phyloP scores from a whole-genome alignment of 2,888 invertebrate species.

The Deilephila elpenor region DNA sequence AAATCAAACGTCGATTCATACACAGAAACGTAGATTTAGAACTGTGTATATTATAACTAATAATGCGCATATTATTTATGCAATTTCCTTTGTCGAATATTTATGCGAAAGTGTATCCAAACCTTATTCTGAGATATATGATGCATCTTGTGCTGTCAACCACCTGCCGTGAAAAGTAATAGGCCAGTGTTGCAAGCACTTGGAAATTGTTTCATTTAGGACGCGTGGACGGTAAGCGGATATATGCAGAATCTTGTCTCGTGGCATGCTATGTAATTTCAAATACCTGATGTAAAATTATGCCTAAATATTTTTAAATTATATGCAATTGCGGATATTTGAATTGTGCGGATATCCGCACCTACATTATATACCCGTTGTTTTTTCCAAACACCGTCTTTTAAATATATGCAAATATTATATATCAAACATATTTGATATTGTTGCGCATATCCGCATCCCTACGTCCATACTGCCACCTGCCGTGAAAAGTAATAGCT shows the following conservation, averaged over 20 bases:
- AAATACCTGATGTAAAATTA: too few relatives aligned
- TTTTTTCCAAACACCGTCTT: too few relatives aligned
- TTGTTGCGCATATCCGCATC: background rate
- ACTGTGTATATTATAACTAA: too few relatives aligned
- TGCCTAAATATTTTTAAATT: background rate
- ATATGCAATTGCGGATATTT: background rate
- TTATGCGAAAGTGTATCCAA: background rate
- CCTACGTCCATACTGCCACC: constrained; percentile 28
- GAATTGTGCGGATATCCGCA: background rate
- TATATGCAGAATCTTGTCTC: too few relatives aligned
- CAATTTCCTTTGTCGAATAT: background rate
- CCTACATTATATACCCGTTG: background rate
- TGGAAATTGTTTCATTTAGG: background rate
- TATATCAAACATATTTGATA: background rate
- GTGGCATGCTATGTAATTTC: too few relatives aligned
- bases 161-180: constrained; percentile 32
- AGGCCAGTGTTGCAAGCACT: background rate
- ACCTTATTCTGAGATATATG: background rate
- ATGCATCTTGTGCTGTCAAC: constrained; percentile 4
- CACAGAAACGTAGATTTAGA: too few relatives aligned
- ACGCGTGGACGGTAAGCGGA: background rate
- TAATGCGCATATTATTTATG: too few relatives aligned
- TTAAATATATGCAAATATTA: too few relatives aligned
- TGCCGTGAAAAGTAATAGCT: constrained; percentile 30
- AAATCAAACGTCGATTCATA: too few relatives aligned